Base-by-base conservation (phyloP, 2,113 vertebrate species). In the Embiotoca jacksoni region DNA sequence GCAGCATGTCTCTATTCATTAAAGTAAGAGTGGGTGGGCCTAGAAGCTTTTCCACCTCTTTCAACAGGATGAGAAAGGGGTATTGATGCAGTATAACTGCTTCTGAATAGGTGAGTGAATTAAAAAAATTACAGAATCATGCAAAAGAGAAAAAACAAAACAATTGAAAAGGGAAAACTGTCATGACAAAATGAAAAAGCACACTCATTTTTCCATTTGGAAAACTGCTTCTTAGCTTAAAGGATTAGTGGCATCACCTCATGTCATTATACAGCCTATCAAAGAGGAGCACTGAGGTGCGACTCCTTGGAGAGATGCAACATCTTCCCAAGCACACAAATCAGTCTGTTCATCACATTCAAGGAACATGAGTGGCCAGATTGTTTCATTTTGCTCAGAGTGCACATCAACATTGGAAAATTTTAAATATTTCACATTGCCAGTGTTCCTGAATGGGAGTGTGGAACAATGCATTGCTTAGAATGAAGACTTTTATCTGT, bases 401-500 rank as follows among this genome's bases (percentile, higher is more conserved):
- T 88, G 72, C 78, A 72, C 88, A 84, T 90, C 74, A 66, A 72
- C 85, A 68, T 72, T 39, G 70, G 83, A 85, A 87, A 89, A 90
- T 92, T 83, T 81, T 13, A 91, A 90, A 88, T 89, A 79, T 88
- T 75, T 88, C 78, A 73, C 77, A 81, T 72, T 84, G 88, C 73
- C 80, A 65, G 80, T 66, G 78, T 78, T 86, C 52, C 72, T 86
- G 81, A 88, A 84, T 79, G 16, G 70, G 73, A 82, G 59, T 46
- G 56, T 84, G 82, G 82, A 90, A 84, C 58, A 72, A 67, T 70
- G 72, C 83, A 89, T 93, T 90, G 89, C 75, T 76, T 82, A 84
- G 83, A 84, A 81, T 76, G 85, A 91, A 82, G 91, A 88, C 84
- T 83, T 88, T 82, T 82, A 87, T 91, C 86, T 86, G 88, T 36